These are phyloP conservation scores for Melieria crassipennis DNA, from an alignment of 2,888 invertebrate genomes.

Conservation along the genomic window DNA sequence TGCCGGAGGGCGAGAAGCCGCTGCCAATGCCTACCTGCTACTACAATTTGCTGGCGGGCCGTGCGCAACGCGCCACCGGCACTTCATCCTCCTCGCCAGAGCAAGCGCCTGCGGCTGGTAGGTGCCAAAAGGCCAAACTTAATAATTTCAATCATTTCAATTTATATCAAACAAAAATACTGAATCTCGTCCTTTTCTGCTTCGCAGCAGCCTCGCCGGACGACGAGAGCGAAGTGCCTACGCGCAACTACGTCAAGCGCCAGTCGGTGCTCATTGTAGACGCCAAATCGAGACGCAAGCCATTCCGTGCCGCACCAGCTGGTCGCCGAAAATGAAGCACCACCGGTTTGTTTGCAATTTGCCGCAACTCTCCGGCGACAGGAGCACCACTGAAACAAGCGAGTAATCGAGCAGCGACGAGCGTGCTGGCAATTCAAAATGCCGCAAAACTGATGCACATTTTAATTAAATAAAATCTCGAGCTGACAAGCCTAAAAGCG, in stretches of 20 bases:
- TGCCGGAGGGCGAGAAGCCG: slow-evolving; percentile 59
- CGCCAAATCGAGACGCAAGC: slow-evolving; percentile 82
- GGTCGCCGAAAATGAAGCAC: slow-evolving; percentile 39
- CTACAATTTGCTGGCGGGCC: slow-evolving; percentile 62
- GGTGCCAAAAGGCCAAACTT: slow-evolving; percentile 1
- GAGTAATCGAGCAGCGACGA: not conserved
- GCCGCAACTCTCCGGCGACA: slow-evolving; percentile 13
- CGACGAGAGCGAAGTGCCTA: slow-evolving; percentile 86
- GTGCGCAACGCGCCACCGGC: slow-evolving; percentile 60
- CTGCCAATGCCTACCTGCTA: slow-evolving; percentile 65
- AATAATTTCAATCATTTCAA: too few relatives aligned
- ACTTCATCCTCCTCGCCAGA: slow-evolving; percentile 64
- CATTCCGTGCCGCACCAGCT: slow-evolving; percentile 68
- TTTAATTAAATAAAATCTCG: slow-evolving; percentile 29
- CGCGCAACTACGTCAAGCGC: slow-evolving; percentile 79
- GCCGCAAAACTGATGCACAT: slow-evolving; percentile 20
- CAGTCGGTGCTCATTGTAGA: slow-evolving; percentile 86
- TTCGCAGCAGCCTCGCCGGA: slow-evolving; percentile 70
- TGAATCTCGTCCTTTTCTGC: not conserved
- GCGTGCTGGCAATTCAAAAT: not conserved
- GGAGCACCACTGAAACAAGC: not conserved
- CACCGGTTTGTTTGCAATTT: not conserved
- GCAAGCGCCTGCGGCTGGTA: slow-evolving; percentile 62
- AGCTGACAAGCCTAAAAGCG: slow-evolving; percentile 9
- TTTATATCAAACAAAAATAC: slow-evolving; percentile 1